Percentiles rank a stretch among this genome's conserved stretches.
These are phyloP conservation scores for Drosophila nebulosa DNA, from an alignment of 1,140 invertebrate genomes.

Conservation along the genomic window DNA sequence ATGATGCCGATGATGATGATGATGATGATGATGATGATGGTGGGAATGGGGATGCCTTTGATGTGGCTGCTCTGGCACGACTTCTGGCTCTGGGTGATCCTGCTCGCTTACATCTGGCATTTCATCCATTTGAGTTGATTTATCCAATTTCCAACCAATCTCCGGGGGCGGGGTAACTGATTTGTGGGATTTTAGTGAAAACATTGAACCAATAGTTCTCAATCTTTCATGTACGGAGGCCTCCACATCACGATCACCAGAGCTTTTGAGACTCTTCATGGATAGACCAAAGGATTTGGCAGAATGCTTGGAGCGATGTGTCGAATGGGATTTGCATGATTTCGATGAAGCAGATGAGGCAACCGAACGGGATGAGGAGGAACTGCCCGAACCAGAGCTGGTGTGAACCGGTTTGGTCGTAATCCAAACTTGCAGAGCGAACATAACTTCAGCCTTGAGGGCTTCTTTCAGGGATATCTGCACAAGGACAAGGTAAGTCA, in stretches of 20 bases:
- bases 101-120: background rate
- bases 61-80: conserved; percentile 1
- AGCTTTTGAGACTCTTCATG: conserved; percentile 61
- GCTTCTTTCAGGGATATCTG: conserved; percentile 83
- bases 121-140: conserved; percentile 54
- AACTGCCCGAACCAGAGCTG: conserved; percentile 47
- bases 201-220: conserved; percentile 73
- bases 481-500: background rate
- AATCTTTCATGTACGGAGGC: conserved; percentile 63
- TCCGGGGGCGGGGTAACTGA: conserved; percentile 32
- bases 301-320: conserved; percentile 61
- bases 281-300: conserved; percentile 59
- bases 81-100: background rate
- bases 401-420: conserved; percentile 71
- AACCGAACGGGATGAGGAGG: conserved; percentile 39
- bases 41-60: conserved; percentile 48
- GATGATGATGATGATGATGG: conserved; percentile 52
- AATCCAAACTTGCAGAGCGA: conserved; percentile 83
- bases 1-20: conserved; percentile 3
- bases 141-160: conserved; percentile 56
- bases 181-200: conserved; percentile 63
- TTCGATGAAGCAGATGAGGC: conserved; percentile 42
- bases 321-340: conserved; percentile 43
- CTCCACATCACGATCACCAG: conserved; percentile 40
- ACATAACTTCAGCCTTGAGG: conserved; percentile 82